Conservation (phyloP, 2,888 invertebrate genomes). For the Pyrrhia umbra region DNA sequence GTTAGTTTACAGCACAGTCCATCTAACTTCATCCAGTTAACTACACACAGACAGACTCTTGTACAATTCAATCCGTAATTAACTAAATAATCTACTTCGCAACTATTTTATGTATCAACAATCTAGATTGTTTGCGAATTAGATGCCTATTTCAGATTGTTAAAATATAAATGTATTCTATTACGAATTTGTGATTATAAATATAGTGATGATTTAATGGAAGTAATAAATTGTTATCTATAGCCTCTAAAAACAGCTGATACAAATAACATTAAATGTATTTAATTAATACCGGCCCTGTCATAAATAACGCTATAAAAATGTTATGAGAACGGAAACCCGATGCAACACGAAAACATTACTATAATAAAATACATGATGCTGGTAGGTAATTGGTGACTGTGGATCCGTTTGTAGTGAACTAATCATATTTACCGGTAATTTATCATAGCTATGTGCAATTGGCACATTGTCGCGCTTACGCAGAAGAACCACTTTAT, state of each 20-base stretch:
- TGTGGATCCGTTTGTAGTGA: conserved; percentile 1
- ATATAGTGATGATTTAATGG: background rate
- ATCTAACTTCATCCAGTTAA: no score
- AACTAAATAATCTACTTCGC: no score
- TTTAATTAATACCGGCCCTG: background rate
- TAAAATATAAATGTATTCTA: background rate
- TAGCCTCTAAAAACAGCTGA: background rate
- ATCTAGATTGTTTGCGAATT: no score
- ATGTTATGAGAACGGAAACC: background rate
- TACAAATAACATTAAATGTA: background rate
- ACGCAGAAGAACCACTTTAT: background rate
- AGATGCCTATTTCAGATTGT: no score
- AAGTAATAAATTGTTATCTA: background rate
- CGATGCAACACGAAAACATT: background rate
- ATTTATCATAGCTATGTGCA: conserved; percentile 16
- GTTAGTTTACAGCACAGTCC: background rate
- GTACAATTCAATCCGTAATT: no score
- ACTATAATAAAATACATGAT: background rate
- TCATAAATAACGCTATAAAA: background rate
- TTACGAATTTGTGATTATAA: no score
- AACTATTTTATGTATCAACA: no score
- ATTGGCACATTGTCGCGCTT: background rate
- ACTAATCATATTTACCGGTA: background rate
- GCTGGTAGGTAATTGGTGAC: no score
- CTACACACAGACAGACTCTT: background rate